A percentile compares a stretch with the other conserved stretches of the same genome.
Evolutionary conservation across 2,888 invertebrate species (phyloP).

Genomic region (Eupithecia centaureata): DNA sequence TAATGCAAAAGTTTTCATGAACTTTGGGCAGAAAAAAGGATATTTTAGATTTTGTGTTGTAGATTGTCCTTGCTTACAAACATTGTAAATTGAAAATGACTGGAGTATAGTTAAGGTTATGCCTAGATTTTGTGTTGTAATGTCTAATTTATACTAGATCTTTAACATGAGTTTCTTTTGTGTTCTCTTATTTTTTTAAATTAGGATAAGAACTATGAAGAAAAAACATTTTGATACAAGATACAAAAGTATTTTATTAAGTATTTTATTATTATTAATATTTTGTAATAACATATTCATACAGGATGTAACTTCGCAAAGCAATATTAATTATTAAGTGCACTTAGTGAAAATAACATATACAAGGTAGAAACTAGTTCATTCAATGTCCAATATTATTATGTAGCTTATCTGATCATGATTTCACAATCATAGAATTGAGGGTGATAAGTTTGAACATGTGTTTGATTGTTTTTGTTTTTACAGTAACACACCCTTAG

Average conservation of each 20-base stretch:
- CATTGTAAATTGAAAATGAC: not conserved
- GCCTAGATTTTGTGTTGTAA: conserved; percentile 1
- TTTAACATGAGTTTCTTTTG: not conserved
- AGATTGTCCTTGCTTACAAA: not conserved
- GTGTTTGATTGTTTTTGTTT: not conserved
- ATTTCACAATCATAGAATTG: not conserved
- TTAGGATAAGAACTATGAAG: not conserved
- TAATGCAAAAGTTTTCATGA: not conserved
- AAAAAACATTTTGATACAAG: not conserved
- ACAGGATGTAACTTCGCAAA: conserved; percentile 8
- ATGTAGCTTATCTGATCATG: not conserved
- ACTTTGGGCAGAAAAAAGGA: not conserved
- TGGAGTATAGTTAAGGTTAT: not conserved
- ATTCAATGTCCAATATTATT: not conserved
- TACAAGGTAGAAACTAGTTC: conserved; percentile 23
- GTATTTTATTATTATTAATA: conserved; percentile 9
- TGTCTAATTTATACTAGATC: not conserved
- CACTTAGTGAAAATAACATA: conserved; percentile 30
- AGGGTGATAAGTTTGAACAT: not conserved
- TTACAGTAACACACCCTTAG: not conserved
- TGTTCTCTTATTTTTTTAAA: not conserved
- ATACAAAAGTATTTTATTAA: conserved; percentile 16
- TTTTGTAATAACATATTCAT: conserved; percentile 25
- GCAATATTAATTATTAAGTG: conserved; percentile 21
- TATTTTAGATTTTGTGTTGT: not conserved